Evolutionary conservation across 2,113 vertebrate species (phyloP), one percentile per base, ranked within the genome.

Genomic region (Polypterus bichir): DNA sequence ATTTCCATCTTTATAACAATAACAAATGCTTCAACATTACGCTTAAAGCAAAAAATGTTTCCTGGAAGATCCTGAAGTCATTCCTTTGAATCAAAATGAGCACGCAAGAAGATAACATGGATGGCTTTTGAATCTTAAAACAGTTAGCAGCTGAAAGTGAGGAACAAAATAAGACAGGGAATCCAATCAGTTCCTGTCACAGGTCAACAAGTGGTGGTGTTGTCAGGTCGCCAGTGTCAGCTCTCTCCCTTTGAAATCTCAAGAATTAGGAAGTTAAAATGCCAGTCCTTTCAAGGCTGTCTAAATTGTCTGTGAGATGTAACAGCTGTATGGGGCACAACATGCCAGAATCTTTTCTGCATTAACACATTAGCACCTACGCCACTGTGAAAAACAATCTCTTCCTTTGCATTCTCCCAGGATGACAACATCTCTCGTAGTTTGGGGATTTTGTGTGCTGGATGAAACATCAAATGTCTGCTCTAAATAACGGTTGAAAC

Each of bases 41-140:
- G 27, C 27, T 27, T 27, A 27, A 27, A 27, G 2, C 27, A 27
- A 52, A 52, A 82, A 81, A 71, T 62, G 55, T 67, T 67, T 69
- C 72, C 74, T 79, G 73, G 78, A 27, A 81, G 76, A 71, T 73
- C 70, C 75, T 78, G 79, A 75, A 78, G 79, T 77, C 76, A 51
- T 71, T 48, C 69, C 65, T 76, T 79, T 62, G 65, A 52, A 52
- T 3, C 10, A 73, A 68, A 71, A 81, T 77, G 56, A 58, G 46
- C 56, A 58, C 9, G 71, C 74, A 75, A 77, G 68, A 63, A 63
- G 73, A 70, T 65, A 67, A 3, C 45, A 63, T 54, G 59, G 65
- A 63, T 62, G 60, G 58, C 68, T 27, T n/a, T 27, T 51, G 68
- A 81, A 78, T 83, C 86, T 85, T 78, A 78, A 83, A 86, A 88